Evolutionary conservation across 2,888 invertebrate species (phyloP).

Genomic region (Pachliopta kotzebuea): DNA sequence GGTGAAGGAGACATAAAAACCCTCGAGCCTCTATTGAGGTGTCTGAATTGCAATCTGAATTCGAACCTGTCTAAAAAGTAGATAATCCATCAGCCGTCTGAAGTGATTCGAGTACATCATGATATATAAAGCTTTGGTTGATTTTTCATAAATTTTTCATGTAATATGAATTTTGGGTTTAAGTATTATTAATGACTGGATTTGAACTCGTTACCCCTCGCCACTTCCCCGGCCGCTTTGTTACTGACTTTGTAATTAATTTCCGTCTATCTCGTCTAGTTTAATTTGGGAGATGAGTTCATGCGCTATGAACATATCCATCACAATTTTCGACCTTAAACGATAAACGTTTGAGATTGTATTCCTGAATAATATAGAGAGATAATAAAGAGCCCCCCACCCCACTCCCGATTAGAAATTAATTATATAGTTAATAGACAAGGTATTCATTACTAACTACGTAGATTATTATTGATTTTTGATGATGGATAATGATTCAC

Average conservation of each 20-base stretch:
- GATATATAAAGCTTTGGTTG: too few species aligned
- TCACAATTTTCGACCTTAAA: conserved; percentile 1
- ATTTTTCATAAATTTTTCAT: too few species aligned
- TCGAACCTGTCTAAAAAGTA: background rate
- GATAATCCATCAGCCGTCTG: too few species aligned
- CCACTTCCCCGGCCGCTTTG: conserved; percentile 10
- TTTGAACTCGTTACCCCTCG: conserved; percentile 2
- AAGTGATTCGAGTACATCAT: too few species aligned
- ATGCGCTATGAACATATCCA: background rate
- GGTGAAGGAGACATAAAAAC: background rate
- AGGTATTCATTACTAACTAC: conserved; percentile 14
- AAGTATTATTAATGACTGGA: too few species aligned
- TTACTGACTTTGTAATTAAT: conserved; percentile 23
- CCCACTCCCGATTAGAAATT: too few species aligned
- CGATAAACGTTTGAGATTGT: background rate
- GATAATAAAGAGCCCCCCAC: too few species aligned
- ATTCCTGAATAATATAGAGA: background rate
- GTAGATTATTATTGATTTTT: conserved; percentile 8
- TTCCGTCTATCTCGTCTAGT: conserved; percentile 18
- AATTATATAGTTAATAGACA: conserved; percentile 22
- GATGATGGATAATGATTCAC: background rate
- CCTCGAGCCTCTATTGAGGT: conserved; percentile 3
- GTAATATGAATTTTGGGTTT: too few species aligned
- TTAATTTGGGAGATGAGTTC: conserved; percentile 24
- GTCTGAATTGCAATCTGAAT: background rate